Conservation (phyloP, 2,113 vertebrate genomes). For the Nesogale talazaci region DNA sequence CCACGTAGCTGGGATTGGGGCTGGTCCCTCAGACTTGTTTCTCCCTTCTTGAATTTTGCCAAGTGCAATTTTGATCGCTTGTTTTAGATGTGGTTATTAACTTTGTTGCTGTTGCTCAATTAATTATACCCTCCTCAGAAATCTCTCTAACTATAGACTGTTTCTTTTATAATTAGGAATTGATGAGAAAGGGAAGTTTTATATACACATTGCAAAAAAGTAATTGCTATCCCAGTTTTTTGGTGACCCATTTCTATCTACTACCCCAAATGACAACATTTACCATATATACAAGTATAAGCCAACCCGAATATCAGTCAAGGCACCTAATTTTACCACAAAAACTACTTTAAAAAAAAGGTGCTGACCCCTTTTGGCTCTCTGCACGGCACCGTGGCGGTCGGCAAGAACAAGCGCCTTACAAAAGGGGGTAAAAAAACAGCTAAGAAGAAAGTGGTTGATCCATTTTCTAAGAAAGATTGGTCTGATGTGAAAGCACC, state of each 20-base stretch:
- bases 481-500: no score
- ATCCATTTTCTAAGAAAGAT: no score
- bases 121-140: not conserved
- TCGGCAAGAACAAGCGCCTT: no score
- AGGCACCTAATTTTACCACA: no score
- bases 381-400: no score
- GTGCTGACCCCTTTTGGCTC: no score
- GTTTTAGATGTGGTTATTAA: constrained; percentile 33
- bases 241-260: not conserved
- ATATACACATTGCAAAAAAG: not conserved
- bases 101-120: not conserved
- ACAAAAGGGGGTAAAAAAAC: no score
- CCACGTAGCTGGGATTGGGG: no score
- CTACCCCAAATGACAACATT: not conserved
- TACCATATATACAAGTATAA: not conserved
- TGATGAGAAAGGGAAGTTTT: constrained; percentile 12
- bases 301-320: no score
- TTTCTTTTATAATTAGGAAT: constrained; percentile 25
- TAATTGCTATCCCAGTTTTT: not conserved
- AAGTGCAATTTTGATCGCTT: not conserved
- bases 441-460: no score
- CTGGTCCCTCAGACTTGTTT: not conserved
- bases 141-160: not conserved
- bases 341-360: no score
- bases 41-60: constrained; percentile 39